A percentile compares a stretch with the other conserved stretches of the same genome.
Evolutionary conservation across 2,888 invertebrate species (phyloP).

Genomic region (Mesorhabditis spiculigera): DNA sequence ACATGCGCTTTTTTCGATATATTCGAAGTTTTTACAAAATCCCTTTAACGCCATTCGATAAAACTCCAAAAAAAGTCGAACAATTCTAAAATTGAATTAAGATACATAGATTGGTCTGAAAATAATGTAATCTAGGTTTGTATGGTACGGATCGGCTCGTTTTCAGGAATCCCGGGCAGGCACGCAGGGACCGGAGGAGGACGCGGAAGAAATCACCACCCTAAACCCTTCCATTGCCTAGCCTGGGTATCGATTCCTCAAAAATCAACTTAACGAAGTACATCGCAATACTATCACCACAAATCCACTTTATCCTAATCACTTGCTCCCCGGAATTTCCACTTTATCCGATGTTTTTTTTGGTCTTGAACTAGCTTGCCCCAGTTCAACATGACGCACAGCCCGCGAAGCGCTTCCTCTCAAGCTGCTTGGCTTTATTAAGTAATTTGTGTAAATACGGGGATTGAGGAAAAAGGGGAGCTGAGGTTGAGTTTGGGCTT

Average conservation of each 20-base stretch:
- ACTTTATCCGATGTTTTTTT: background rate
- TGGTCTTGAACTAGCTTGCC: background rate
- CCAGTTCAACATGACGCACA: background rate
- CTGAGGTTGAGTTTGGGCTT: too few relatives aligned
- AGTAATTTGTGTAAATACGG: background rate
- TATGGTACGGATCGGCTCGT: background rate
- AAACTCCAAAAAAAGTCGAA: background rate
- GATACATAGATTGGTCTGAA: background rate
- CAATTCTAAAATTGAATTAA: background rate
- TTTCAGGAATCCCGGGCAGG: slow-evolving; percentile 5
- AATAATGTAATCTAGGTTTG: background rate
- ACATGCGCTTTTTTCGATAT: background rate
- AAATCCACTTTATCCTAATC: background rate
- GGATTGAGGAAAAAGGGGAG: too few relatives aligned
- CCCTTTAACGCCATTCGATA: background rate
- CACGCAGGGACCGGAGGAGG: background rate
- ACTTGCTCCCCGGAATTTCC: too few relatives aligned
- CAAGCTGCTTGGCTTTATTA: background rate
- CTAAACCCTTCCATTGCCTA: background rate
- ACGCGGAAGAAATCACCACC: background rate
- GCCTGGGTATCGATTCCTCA: background rate
- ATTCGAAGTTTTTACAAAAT: background rate
- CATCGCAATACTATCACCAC: slow-evolving; percentile 1
- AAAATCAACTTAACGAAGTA: background rate
- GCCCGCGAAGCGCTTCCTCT: background rate